Conservation (phyloP, 1,140 invertebrate species). For the Drosophila lowei region DNA sequence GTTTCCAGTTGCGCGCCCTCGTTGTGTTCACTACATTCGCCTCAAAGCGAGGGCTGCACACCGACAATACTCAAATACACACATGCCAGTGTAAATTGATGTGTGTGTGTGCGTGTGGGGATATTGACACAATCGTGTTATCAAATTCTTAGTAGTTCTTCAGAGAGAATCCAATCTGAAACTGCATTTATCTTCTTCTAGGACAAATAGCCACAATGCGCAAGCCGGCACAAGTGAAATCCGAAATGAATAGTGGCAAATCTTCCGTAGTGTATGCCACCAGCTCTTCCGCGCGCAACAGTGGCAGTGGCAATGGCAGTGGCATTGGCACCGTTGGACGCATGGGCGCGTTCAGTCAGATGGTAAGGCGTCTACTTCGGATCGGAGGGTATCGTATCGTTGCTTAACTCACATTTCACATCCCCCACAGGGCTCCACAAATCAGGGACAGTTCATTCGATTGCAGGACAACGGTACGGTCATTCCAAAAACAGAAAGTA, state of each 20-base stretch:
- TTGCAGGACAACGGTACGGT: constrained; percentile 66
- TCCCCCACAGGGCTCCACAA: constrained; percentile 46
- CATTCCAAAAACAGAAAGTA: constrained; percentile 77
- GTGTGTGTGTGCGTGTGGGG: constrained; percentile 29
- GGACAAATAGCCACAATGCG: constrained; percentile 76
- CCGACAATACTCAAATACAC: constrained; percentile 32
- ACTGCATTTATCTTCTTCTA: constrained; percentile 31
- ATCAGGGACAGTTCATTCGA: constrained; percentile 74
- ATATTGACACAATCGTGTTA: constrained; percentile 28
- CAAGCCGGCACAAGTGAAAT: constrained; percentile 69
- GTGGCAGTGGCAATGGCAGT: constrained; percentile 31
- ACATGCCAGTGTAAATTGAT: not conserved
- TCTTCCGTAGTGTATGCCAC: constrained; percentile 60
- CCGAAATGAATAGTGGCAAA: constrained; percentile 58
- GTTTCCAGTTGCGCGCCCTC: constrained; percentile 39
- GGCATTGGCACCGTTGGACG: constrained; percentile 57
- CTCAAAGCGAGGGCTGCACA: constrained; percentile 17
- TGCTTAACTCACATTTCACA: not conserved
- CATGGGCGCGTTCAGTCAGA: constrained; percentile 74
- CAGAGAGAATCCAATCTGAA: constrained; percentile 17
- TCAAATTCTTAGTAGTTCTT: constrained; percentile 12
- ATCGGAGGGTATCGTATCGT: no score
- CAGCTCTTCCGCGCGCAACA: constrained; percentile 48
- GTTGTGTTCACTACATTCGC: constrained; percentile 13
- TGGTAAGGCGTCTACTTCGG: constrained; percentile 49